phyloP scores from a whole-genome alignment of 2,888 invertebrate species.

The Cheilosia vernalis region DNA sequence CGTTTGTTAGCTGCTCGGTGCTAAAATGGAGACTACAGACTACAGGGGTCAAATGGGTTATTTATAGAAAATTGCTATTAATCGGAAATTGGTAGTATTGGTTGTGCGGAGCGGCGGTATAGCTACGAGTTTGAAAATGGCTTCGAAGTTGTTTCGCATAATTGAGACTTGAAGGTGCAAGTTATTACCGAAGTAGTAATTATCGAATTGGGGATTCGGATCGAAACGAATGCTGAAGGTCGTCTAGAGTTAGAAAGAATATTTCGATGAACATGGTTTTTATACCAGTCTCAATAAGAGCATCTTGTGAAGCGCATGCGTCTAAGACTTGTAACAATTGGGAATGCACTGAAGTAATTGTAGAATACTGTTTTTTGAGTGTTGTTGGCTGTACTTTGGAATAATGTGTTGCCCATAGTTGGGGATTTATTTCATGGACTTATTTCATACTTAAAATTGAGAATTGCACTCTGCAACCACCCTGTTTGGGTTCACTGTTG shows the following conservation, averaged over 20 bases:
- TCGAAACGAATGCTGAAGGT: slow-evolving; percentile 14
- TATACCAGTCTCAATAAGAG: too few species aligned
- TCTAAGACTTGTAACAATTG: too few species aligned
- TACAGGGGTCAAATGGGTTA: slow-evolving; percentile 44
- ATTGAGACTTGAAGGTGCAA: slow-evolving; percentile 54
- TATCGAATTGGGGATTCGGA: slow-evolving; percentile 23
- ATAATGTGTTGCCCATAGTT: too few species aligned
- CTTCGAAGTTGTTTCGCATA: slow-evolving; percentile 12
- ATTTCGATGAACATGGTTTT: too few species aligned
- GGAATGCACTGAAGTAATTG: too few species aligned
- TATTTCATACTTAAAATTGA: too few species aligned
- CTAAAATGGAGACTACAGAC: slow-evolving; percentile 35
- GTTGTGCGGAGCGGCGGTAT: neutral
- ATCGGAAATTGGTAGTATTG: slow-evolving; percentile 20
- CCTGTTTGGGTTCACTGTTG: too few species aligned
- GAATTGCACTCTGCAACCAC: too few species aligned
- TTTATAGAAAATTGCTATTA: slow-evolving; percentile 51
- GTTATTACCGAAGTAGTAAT: slow-evolving; percentile 39
- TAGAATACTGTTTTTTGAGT: too few species aligned
- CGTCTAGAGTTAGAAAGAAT: neutral
- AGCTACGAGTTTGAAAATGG: slow-evolving; percentile 24
- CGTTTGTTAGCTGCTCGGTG: slow-evolving; percentile 3
- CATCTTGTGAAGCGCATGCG: too few species aligned
- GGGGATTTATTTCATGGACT: too few species aligned
- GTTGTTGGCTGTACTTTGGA: too few species aligned